Conservation (phyloP, 2,113 vertebrate species). For the rabbit (Oryctolagus cuniculus) region DNA sequence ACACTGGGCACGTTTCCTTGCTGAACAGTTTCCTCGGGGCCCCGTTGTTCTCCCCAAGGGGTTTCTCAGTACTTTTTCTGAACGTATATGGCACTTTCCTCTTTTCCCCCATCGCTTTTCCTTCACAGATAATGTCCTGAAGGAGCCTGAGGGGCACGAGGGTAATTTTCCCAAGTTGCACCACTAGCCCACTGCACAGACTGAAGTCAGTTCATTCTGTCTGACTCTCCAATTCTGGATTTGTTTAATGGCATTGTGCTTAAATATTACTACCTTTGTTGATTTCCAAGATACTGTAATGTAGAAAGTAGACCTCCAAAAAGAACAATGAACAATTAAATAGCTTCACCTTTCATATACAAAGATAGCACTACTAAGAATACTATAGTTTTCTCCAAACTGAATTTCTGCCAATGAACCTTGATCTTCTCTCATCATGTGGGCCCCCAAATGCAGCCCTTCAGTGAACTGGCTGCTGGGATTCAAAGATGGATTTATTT, state of each 20-base stretch:
- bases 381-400: background rate
- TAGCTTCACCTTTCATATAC: background rate
- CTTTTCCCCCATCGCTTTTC: background rate
- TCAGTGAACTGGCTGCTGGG: too few species aligned
- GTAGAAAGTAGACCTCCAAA: background rate
- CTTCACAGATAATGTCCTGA: background rate
- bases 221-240: background rate
- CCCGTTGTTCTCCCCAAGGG: background rate
- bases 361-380: background rate
- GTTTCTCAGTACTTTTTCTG: background rate
- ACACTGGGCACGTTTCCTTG: background rate
- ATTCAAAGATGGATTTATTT: background rate
- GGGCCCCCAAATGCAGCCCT: background rate
- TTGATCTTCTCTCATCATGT: background rate
- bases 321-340: background rate
- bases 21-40: background rate
- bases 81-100: background rate
- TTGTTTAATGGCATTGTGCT: background rate
- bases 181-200: background rate
- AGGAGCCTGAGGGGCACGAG: background rate
- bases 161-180: background rate
- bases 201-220: background rate
- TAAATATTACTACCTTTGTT: background rate
- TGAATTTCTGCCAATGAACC: background rate
- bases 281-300: background rate